phyloP scores from a whole-genome alignment of 1,140 invertebrate species.

The Trialeurodes vaporariorum region DNA sequence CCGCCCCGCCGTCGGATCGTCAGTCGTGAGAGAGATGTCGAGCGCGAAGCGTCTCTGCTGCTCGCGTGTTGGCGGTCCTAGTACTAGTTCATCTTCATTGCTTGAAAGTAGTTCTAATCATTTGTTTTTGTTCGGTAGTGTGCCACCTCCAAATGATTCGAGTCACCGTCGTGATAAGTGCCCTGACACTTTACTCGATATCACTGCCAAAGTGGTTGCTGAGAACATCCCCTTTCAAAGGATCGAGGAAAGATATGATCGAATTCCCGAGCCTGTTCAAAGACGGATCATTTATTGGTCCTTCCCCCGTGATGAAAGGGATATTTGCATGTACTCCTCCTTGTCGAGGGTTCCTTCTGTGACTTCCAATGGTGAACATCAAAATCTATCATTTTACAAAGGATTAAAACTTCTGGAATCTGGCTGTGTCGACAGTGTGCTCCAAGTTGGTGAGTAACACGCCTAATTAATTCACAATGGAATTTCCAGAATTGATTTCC shows the following conservation, averaged over 20 bases:
- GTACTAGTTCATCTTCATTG: not conserved
- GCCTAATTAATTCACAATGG: no score
- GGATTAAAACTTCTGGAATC: slow-evolving; percentile 68
- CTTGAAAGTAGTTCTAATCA: not conserved
- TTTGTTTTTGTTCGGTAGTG: not conserved
- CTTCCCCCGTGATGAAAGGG: slow-evolving; percentile 70
- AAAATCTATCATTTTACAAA: slow-evolving; percentile 71
- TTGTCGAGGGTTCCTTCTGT: slow-evolving; percentile 43
- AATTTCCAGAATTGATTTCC: no score
- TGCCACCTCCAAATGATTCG: not conserved
- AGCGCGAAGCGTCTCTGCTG: not conserved
- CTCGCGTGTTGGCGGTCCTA: not conserved
- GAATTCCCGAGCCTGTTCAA: slow-evolving; percentile 79
- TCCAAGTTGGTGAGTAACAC: slow-evolving; percentile 82
- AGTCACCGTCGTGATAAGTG: not conserved
- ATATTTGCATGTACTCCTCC: slow-evolving; percentile 82
- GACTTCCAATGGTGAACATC: slow-evolving; percentile 42
- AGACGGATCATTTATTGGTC: slow-evolving; percentile 78
- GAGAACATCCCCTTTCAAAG: slow-evolving; percentile 72
- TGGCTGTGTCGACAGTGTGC: slow-evolving; percentile 64
- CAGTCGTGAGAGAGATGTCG: not conserved
- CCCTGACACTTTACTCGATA: slow-evolving; percentile 59
- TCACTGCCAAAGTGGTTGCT: slow-evolving; percentile 70
- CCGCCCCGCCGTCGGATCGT: no score
- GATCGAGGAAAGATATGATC: slow-evolving; percentile 72